These are phyloP conservation scores for Orchesellides sinensis DNA, from an alignment of 2,888 invertebrate species.

Conservation along the genomic window DNA sequence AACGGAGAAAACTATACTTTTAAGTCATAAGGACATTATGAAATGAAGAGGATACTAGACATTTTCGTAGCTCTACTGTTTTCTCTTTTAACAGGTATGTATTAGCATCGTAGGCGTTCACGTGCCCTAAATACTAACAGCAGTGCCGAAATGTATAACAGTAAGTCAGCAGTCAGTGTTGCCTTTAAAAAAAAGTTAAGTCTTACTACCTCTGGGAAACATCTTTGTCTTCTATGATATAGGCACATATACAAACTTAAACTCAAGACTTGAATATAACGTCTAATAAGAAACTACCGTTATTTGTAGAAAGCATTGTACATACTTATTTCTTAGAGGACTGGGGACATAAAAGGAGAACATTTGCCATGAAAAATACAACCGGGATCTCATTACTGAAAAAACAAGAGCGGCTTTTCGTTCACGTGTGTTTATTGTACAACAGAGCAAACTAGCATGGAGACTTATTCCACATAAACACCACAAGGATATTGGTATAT, in stretches of 20 bases:
- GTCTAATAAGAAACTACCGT: too few species aligned
- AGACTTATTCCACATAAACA: too few species aligned
- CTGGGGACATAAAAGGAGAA: constrained; percentile 16
- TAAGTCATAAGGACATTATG: constrained; percentile 1
- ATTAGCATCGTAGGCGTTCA: background rate
- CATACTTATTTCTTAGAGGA: too few species aligned
- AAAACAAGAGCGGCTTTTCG: constrained; percentile 27
- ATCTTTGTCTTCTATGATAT: too few species aligned
- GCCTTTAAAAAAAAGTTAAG: background rate
- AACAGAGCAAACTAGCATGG: too few species aligned
- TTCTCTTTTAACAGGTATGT: constrained; percentile 10
- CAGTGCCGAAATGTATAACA: background rate
- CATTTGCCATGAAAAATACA: constrained; percentile 25
- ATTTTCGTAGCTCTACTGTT: background rate
- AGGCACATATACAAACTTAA: too few species aligned
- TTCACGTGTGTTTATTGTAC: too few species aligned
- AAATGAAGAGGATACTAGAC: background rate
- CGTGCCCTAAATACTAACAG: background rate
- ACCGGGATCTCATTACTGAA: constrained; percentile 28
- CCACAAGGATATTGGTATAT: too few species aligned
- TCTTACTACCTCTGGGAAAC: too few species aligned
- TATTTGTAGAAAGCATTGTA: too few species aligned
- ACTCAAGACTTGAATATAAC: too few species aligned
- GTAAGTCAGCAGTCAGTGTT: background rate
- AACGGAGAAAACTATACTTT: background rate